These are phyloP conservation scores for Trachymyrmex cornetzi DNA, from an alignment of 1,140 invertebrate genomes.

Conservation along the genomic window DNA sequence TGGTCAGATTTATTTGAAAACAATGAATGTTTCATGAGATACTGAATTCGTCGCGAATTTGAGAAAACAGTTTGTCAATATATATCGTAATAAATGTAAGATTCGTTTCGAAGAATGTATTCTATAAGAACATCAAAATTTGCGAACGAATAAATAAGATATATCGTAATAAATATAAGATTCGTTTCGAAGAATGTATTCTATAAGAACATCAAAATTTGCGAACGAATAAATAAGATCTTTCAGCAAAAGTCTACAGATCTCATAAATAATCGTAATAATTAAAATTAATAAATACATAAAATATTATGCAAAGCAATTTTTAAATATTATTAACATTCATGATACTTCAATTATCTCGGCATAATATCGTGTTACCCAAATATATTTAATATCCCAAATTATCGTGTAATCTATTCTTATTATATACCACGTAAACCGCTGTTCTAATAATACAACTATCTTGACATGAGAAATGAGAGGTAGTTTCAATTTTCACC, in stretches of 20 bases:
- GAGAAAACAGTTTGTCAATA: neutral
- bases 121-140: neutral
- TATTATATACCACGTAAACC: neutral
- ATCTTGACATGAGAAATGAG: neutral
- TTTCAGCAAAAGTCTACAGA: neutral
- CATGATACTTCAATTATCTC: neutral
- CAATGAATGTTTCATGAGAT: neutral
- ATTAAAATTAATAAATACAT: neutral
- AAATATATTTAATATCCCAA: neutral
- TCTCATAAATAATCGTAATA: neutral
- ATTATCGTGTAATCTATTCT: neutral
- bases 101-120: neutral
- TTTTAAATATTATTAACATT: neutral
- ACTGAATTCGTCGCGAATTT: neutral
- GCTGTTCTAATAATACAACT: neutral
- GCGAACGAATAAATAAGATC: neutral
- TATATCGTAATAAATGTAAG: neutral
- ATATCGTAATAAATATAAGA: neutral
- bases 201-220: neutral
- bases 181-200: neutral
- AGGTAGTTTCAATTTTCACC: slow-evolving; percentile 15
- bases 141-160: neutral
- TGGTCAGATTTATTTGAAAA: slow-evolving; percentile 2
- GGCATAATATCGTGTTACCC: neutral
- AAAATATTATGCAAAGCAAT: neutral